A percentile compares a stretch with the other conserved stretches of the same genome.
Evolutionary conservation across 2,888 invertebrate genomes (phyloP).

Genomic region (Aelia acuminata): DNA sequence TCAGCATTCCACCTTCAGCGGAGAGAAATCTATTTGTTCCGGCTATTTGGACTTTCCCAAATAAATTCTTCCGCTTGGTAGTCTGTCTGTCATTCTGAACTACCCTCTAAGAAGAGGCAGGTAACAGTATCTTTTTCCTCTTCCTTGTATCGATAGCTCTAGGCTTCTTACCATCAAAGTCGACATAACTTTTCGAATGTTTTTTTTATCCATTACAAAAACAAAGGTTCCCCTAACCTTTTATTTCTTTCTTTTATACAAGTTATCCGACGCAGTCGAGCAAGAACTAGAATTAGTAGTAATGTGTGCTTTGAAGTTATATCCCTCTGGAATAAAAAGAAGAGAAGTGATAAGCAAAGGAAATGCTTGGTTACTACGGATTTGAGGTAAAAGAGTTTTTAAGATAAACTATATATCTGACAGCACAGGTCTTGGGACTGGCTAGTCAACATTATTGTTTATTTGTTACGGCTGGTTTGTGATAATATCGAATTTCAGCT

Average conservation of each 20-base stretch:
- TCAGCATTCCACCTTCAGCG: constrained; percentile 3
- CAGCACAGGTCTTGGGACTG: too few relatives aligned
- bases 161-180: not conserved
- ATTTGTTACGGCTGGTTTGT: too few relatives aligned
- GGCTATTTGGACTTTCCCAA: constrained; percentile 32
- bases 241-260: not conserved
- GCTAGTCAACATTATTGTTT: too few relatives aligned
- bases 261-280: not conserved
- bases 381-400: not conserved
- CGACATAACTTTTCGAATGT: not conserved
- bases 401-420: not conserved
- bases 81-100: constrained; percentile 16
- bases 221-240: not conserved
- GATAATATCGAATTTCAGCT: too few relatives aligned
- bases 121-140: constrained; percentile 7
- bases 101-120: not conserved
- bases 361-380: not conserved
- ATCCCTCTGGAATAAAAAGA: not conserved
- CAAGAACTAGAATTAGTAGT: not conserved
- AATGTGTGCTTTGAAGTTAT: not conserved
- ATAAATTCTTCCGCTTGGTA: constrained; percentile 38
- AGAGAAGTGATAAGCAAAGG: not conserved
- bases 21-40: constrained; percentile 44
- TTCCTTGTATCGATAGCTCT: not conserved
- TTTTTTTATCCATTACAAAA: not conserved